Evolutionary conservation across 2,888 invertebrate species (phyloP).

Genomic region (Ornithoptera priamus): DNA sequence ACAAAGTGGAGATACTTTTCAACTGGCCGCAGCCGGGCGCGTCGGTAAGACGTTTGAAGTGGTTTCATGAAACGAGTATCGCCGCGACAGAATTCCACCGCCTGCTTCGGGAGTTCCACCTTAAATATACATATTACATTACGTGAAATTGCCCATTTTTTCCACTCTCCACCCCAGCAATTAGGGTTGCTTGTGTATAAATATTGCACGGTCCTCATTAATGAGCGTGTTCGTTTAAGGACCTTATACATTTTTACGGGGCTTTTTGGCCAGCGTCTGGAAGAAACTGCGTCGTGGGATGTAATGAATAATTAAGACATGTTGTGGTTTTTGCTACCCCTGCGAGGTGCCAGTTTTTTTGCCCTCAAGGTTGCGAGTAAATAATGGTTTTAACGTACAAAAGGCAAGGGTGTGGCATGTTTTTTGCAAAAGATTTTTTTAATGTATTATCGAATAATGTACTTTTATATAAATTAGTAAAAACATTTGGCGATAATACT

Average conservation of each 20-base stretch:
- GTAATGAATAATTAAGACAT: slow-evolving; percentile 77
- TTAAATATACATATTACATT: slow-evolving; percentile 81
- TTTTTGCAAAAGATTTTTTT: background rate
- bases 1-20: slow-evolving; percentile 57
- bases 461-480: background rate
- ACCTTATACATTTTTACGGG: slow-evolving; percentile 69
- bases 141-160: slow-evolving; percentile 81
- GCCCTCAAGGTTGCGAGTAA: slow-evolving; percentile 23
- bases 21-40: slow-evolving; percentile 40
- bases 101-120: slow-evolving; percentile 68
- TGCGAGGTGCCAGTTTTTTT: slow-evolving; percentile 52
- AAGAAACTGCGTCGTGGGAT: slow-evolving; percentile 59
- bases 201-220: slow-evolving; percentile 79
- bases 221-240: slow-evolving; percentile 77
- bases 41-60: slow-evolving; percentile 72
- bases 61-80: slow-evolving; percentile 71
- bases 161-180: slow-evolving; percentile 81
- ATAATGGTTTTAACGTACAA: slow-evolving; percentile 18
- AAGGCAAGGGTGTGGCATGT: slow-evolving; percentile 1
- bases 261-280: slow-evolving; percentile 62
- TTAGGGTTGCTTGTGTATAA: slow-evolving; percentile 79
- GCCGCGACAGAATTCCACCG: slow-evolving; percentile 73
- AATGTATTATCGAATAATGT: background rate
- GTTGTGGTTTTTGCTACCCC: slow-evolving; percentile 44
- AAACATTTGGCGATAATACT: background rate